phyloP scores from a whole-genome alignment of 2,888 invertebrate genomes.

The Selenia dentaria region DNA sequence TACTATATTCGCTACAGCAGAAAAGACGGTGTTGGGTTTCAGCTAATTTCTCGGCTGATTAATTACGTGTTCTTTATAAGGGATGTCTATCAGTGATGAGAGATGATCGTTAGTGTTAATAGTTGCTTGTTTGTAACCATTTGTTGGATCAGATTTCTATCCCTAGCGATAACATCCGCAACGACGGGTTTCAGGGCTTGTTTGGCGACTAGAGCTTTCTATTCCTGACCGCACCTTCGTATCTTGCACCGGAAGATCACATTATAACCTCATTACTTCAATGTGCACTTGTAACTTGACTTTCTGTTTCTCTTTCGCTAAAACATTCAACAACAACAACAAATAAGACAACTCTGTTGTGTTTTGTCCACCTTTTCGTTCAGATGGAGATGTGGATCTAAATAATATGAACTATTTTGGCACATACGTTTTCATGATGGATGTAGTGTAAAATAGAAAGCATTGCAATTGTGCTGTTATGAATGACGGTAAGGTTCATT shows the following conservation, averaged over 20 bases:
- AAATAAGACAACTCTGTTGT: too few relatives aligned
- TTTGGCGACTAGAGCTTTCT: conserved; percentile 63
- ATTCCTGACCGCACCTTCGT: conserved; percentile 52
- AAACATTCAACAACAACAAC: neutral
- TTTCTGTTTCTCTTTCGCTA: conserved; percentile 54
- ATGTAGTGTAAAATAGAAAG: too few relatives aligned
- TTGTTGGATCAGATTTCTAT: conserved; percentile 60
- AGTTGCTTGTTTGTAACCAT: conserved; percentile 51
- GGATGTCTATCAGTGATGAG: conserved; percentile 39
- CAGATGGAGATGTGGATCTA: neutral
- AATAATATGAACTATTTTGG: too few relatives aligned
- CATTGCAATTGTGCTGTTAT: too few relatives aligned
- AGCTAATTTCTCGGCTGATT: conserved; percentile 27
- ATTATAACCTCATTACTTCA: conserved; percentile 67
- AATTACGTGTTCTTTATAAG: conserved; percentile 45
- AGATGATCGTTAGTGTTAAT: conserved; percentile 45
- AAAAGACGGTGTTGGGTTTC: conserved; percentile 35
- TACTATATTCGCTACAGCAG: conserved; percentile 18
- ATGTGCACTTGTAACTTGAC: conserved; percentile 40
- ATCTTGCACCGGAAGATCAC: conserved; percentile 61
- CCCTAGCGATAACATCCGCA: conserved; percentile 64
- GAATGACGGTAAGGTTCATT: conserved; percentile 37
- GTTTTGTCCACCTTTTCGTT: conserved; percentile 17
- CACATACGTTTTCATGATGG: too few relatives aligned
- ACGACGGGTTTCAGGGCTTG: conserved; percentile 51